A percentile compares a stretch with the other conserved stretches of the same genome.
Conservation (phyloP, 2,113 vertebrate genomes). For the Ceyx melanurus region DNA sequence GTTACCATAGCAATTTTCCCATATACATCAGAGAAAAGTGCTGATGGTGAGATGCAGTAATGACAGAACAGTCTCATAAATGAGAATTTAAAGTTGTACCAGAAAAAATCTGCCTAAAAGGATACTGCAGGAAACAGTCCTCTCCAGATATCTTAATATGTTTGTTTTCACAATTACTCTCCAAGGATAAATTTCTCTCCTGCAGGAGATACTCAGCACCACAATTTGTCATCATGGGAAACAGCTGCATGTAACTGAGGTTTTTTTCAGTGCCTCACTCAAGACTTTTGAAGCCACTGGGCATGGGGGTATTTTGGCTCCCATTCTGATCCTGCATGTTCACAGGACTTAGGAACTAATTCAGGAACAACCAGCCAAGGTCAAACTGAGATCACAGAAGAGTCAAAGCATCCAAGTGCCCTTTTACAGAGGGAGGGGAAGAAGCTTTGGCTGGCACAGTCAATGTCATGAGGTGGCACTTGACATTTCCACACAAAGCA, state of each 20-base stretch:
- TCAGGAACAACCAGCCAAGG: neutral
- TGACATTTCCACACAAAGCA: constrained; percentile 35
- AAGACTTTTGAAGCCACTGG: neutral
- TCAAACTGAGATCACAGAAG: neutral
- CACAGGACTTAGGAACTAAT: neutral
- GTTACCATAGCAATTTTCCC: constrained; percentile 49
- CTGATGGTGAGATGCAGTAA: constrained; percentile 5
- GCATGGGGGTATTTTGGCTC: neutral
- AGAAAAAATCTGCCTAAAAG: neutral
- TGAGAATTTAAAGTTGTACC: neutral
- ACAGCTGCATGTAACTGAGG: neutral
- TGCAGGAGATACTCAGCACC: neutral
- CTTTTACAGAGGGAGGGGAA: neutral
- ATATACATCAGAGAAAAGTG: neutral
- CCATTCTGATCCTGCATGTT: neutral
- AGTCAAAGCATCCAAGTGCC: neutral
- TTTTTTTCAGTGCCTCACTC: neutral
- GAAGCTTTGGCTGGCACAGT: neutral
- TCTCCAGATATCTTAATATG: neutral
- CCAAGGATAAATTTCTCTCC: neutral
- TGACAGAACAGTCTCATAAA: constrained; percentile 2
- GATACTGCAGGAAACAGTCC: neutral
- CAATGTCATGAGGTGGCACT: neutral
- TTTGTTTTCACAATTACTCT: neutral
- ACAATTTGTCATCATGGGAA: neutral